A percentile compares a stretch with the other conserved stretches of the same genome.
Conservation (phyloP, 2,888 invertebrate genomes). For the Thereva unica region DNA sequence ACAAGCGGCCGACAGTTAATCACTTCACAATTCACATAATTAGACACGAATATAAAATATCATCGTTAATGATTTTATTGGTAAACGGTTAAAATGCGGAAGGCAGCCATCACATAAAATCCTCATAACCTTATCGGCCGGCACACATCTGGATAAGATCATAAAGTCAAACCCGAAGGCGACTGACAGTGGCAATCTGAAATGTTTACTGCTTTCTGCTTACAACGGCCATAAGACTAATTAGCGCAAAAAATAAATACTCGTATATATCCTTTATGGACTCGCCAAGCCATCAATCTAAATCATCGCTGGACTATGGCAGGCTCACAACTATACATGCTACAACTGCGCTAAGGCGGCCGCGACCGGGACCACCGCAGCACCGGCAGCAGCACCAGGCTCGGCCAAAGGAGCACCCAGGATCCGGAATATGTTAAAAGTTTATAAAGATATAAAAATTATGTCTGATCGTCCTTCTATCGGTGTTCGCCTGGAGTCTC, state of each 20-base stretch:
- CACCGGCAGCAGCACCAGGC: background rate
- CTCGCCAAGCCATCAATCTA: constrained; percentile 18
- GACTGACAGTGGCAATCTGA: constrained; percentile 26
- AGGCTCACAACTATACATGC: background rate
- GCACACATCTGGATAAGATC: constrained; percentile 22
- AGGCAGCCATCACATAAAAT: constrained; percentile 25
- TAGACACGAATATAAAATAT: constrained; percentile 25
- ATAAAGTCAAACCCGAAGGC: constrained; percentile 8
- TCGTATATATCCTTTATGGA: constrained; percentile 17
- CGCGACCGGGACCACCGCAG: background rate
- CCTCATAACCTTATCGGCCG: constrained; percentile 20
- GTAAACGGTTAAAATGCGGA: constrained; percentile 21
- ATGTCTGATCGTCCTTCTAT: background rate
- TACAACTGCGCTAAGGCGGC: background rate
- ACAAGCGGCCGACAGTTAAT: constrained; percentile 1
- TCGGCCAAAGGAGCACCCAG: background rate
- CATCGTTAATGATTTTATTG: constrained; percentile 28
- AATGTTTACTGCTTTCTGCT: constrained; percentile 27
- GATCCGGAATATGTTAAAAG: constrained; percentile 11
- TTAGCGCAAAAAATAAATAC: constrained; percentile 31
- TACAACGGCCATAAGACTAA: constrained; percentile 27
- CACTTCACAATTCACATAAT: constrained; percentile 11
- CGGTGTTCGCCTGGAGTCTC: background rate
- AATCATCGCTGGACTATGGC: constrained; percentile 7
- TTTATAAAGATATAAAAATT: constrained; percentile 2